These are phyloP conservation scores for Corvus moneduloides DNA, from an alignment of 2,113 vertebrate genomes.

Conservation along the genomic window DNA sequence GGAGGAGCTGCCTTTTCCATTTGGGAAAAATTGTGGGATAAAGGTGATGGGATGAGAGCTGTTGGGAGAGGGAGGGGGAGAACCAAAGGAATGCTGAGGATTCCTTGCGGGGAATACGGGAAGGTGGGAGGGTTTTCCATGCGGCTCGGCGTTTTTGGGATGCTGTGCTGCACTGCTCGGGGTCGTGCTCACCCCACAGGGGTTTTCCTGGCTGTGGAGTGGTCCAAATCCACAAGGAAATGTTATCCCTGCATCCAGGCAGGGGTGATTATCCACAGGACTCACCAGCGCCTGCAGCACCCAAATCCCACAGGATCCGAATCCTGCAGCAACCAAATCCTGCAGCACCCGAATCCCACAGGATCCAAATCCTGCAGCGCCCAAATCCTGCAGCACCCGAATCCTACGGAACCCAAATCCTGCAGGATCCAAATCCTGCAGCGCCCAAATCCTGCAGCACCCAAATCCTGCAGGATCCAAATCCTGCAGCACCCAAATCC, in stretches of 20 bases:
- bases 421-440: rapidly evolving
- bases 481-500: rapidly evolving
- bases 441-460: background rate
- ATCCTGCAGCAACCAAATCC: background rate
- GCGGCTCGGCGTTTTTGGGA: rapidly evolving
- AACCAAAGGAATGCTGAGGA: rapidly evolving
- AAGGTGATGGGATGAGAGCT: background rate
- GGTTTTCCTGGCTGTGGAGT: rapidly evolving
- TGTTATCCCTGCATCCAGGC: background rate
- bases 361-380: background rate
- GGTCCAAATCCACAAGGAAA: background rate
- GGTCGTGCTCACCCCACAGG: background rate
- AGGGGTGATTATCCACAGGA: background rate
- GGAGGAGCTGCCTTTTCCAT: background rate
- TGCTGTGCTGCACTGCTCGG: background rate
- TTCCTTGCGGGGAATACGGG: rapidly evolving
- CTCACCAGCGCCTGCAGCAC: rapidly evolving
- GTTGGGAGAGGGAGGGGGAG: background rate
- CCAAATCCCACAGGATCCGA: no score
- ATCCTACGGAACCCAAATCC: rapidly evolving
- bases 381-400: background rate
- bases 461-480: rapidly evolving
- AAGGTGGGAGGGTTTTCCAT: rapidly evolving
- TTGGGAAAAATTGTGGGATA: background rate
- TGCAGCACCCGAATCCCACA: rapidly evolving